A percentile compares a stretch with the other conserved stretches of the same genome.
Conservation (phyloP, 2,888 invertebrate species). For the Tiphia femorata region DNA sequence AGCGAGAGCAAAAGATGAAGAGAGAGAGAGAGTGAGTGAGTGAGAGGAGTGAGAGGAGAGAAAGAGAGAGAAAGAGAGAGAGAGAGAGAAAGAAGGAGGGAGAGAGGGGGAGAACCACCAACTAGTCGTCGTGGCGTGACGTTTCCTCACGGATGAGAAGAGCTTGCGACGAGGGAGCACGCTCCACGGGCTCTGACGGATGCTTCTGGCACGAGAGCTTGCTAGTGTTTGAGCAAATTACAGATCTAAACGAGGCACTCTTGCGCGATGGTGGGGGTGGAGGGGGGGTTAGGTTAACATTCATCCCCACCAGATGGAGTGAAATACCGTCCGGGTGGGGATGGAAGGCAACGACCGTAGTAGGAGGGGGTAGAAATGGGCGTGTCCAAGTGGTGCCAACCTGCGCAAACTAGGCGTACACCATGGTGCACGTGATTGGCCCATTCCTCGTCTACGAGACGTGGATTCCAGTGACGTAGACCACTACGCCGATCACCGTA, state of each 20-base stretch:
- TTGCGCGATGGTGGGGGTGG: slow-evolving; percentile 47
- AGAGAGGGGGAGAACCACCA: not conserved
- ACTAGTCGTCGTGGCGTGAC: no score
- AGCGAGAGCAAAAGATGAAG: not conserved
- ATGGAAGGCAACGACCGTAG: slow-evolving; percentile 39
- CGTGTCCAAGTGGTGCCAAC: slow-evolving; percentile 11
- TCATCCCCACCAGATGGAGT: slow-evolving; percentile 19
- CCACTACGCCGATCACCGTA: slow-evolving; percentile 23
- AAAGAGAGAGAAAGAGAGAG: not conserved
- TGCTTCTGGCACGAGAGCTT: slow-evolving; percentile 67
- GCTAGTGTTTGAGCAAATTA: slow-evolving; percentile 69
- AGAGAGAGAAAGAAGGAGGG: not conserved
- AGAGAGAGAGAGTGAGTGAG: not conserved
- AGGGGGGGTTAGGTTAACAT: slow-evolving; percentile 24
- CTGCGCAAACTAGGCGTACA: slow-evolving; percentile 40
- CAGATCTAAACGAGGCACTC: slow-evolving; percentile 63
- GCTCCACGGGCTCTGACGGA: slow-evolving; percentile 47
- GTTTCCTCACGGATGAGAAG: no score
- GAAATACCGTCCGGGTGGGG: slow-evolving; percentile 17
- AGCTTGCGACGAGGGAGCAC: slow-evolving; percentile 25
- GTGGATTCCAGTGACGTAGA: slow-evolving; percentile 13
- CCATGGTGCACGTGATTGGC: slow-evolving; percentile 44
- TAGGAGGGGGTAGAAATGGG: no score
- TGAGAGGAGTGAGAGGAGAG: not conserved
- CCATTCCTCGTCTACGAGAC: slow-evolving; percentile 2